A percentile compares a stretch with the other conserved stretches of the same genome.
phyloP scores from a whole-genome alignment of 2,888 invertebrate genomes.

The Cylindroiulus punctatus region DNA sequence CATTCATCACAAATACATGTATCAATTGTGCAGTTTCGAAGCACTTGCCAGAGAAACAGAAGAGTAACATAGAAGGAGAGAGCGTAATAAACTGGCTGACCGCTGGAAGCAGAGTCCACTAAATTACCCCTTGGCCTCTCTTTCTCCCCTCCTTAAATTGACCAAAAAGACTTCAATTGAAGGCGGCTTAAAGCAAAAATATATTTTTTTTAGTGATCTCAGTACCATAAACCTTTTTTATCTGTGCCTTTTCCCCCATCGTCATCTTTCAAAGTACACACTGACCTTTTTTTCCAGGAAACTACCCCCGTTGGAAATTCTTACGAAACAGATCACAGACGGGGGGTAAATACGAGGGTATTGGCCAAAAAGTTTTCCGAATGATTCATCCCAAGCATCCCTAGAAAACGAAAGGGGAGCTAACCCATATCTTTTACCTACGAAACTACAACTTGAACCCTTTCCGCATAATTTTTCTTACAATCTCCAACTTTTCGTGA shows the following conservation, averaged over 20 bases:
- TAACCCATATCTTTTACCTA: background rate
- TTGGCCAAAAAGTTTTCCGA: background rate
- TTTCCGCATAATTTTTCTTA: too few species aligned
- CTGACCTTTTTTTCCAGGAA: slow-evolving; percentile 29
- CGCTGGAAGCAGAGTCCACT: slow-evolving; percentile 23
- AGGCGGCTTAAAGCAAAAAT: slow-evolving; percentile 15
- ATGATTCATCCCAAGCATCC: slow-evolving; percentile 32
- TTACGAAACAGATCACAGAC: slow-evolving; percentile 32
- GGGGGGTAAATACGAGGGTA: slow-evolving; percentile 26
- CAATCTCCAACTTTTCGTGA: too few species aligned
- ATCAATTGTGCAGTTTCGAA: slow-evolving; percentile 19
- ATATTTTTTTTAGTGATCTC: slow-evolving; percentile 28
- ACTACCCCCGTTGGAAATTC: slow-evolving; percentile 32
- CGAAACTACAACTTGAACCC: too few species aligned
- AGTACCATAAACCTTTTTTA: slow-evolving; percentile 32
- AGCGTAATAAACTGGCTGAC: slow-evolving; percentile 23
- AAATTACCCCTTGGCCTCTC: slow-evolving; percentile 32
- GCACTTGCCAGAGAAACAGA: background rate
- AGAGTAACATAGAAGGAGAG: background rate
- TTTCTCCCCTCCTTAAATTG: slow-evolving; percentile 25
- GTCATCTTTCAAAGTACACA: slow-evolving; percentile 32
- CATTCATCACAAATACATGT: slow-evolving; percentile 20
- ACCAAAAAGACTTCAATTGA: slow-evolving; percentile 24
- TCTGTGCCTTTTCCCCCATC: background rate
- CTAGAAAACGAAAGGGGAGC: background rate